phyloP scores from a whole-genome alignment of 2,113 vertebrate genomes.

The Thinocorus orbignyianus region DNA sequence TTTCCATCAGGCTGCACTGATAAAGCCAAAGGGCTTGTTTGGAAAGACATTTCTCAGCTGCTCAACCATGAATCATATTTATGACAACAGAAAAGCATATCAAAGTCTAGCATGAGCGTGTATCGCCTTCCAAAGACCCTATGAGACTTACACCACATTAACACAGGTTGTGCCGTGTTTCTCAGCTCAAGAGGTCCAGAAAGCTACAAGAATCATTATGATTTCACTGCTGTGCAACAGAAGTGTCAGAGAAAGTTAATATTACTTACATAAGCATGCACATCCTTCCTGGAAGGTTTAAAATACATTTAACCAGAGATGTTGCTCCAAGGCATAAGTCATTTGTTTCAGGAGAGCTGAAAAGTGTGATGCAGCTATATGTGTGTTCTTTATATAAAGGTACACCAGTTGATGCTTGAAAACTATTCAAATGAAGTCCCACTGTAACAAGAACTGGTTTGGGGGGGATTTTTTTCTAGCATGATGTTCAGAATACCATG shows the following conservation, averaged over 20 bases:
- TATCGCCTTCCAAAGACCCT: not conserved
- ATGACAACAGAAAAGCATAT: not conserved
- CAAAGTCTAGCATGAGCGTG: not conserved
- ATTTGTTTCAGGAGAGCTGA: not conserved
- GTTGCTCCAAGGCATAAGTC: not conserved
- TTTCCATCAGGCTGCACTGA: not conserved
- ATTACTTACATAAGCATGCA: not conserved
- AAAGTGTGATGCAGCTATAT: not conserved
- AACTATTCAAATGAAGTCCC: not conserved
- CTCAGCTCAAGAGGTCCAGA: not conserved
- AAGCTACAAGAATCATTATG: not conserved
- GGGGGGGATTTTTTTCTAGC: not conserved
- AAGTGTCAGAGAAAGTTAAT: not conserved
- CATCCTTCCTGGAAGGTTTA: not conserved
- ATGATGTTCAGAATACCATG: not conserved
- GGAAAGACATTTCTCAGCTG: not conserved
- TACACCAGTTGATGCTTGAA: not conserved
- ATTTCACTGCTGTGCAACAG: not conserved
- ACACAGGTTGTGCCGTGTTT: not conserved
- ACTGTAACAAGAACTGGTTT: not conserved
- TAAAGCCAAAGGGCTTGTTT: not conserved
- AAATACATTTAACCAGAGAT: not conserved
- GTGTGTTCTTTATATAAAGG: not conserved
- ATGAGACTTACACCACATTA: not conserved
- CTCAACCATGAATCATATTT: not conserved